Evolutionary conservation across 2,888 invertebrate species (phyloP), one percentile per base, ranked within the genome.

Genomic region (Ormia ochracea): DNA sequence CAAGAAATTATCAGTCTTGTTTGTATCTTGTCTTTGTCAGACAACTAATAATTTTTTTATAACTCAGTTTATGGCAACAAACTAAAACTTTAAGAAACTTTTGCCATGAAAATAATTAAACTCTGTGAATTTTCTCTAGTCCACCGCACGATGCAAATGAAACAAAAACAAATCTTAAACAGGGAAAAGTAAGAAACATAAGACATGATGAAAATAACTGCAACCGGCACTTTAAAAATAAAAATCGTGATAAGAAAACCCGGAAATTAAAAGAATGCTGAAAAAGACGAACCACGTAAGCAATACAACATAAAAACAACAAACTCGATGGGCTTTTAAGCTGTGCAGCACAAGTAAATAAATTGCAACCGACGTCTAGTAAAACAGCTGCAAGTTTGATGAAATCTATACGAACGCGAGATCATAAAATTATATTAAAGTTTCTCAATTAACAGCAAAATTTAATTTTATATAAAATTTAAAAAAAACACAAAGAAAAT

Each of bases 241-340:
- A 63, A 76, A 63, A 70, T 76, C 63, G 76, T 76, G 9, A 76
- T 76, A 76, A 69, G 76, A 48, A 76, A 76, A 33, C 76, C 69
- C 41, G 76, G 76, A 70, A 70, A 76, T 63, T 63, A 63, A 5
- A 10, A 23, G 9, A 26, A 33, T 26, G n/a, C 17, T 2, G 4
- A 10, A 21, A 45, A n/a, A n/a, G 14, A 26, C n/a, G n/a, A 58
- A 19, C 36, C 58, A 38, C 38, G 17, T 0, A 26, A 50, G 45
- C 10, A 28, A 17, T 23, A 14, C 31, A 1, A 10, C 10, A 3
- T 17, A 3, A 31, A 1, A 41, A 41, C 17, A 17, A 41, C 28
- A n/a, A 1, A 19, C 19, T 31, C 31, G 12, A 14, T 38, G 28
- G 26, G 2, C n/a, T 10, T 50, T 12, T 17, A 36, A 17, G 7